Conservation (phyloP, 2,113 vertebrate species). For the Sakesphorus luctuosus region DNA sequence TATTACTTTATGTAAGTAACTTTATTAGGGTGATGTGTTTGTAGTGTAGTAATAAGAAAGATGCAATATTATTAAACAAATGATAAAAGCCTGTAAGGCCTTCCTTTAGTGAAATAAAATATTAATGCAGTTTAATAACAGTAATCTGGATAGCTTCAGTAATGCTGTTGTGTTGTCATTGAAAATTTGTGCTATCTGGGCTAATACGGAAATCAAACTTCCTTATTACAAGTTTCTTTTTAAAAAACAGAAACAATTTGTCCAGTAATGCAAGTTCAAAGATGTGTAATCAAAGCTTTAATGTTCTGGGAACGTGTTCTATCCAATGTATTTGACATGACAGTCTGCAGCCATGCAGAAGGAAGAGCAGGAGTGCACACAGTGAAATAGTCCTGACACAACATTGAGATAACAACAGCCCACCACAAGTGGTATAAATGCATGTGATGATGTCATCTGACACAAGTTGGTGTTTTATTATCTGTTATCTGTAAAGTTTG, state of each 20-base stretch:
- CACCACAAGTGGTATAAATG: not conserved
- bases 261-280: not conserved
- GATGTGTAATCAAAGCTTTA: not conserved
- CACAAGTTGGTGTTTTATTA: not conserved
- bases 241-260: not conserved
- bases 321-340: not conserved
- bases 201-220: not conserved
- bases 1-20: conserved; percentile 89
- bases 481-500: not conserved
- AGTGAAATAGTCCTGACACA: not conserved
- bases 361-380: not conserved
- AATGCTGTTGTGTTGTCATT: not conserved
- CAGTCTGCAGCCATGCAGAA: not conserved
- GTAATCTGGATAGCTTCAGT: not conserved
- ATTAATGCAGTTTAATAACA: not conserved
- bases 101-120: not conserved
- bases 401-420: not conserved
- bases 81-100: not conserved
- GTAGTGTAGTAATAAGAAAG: not conserved
- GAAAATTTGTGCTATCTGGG: not conserved
- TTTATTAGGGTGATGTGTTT: not conserved
- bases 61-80: not conserved
- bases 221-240: not conserved
- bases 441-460: not conserved
- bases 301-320: not conserved